phyloP scores from a whole-genome alignment of 1,140 invertebrate genomes.

The Papilio aristodemus region DNA sequence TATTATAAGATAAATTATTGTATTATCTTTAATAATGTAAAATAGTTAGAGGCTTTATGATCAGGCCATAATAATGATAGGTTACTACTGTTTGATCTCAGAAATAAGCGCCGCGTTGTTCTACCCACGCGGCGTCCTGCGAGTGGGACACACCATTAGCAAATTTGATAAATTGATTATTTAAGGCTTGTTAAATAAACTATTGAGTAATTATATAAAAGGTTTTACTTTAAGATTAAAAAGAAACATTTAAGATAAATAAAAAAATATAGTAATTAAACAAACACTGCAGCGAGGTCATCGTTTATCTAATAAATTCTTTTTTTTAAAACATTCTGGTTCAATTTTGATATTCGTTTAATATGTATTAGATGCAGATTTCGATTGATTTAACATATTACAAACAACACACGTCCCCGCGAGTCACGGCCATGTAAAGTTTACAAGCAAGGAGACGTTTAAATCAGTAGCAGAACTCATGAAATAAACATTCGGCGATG shows the following conservation, averaged over 20 bases:
- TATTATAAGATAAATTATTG: no score
- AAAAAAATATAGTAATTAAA: no score
- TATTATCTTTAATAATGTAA: no score
- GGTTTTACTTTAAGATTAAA: no score
- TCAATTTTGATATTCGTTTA: conserved; percentile 14
- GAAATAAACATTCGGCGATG: conserved; percentile 24
- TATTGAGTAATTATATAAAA: conserved; percentile 2
- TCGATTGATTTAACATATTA: conserved; percentile 18
- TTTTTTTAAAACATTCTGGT: conserved; percentile 5
- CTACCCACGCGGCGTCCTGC: conserved; percentile 2
- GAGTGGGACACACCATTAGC: conserved; percentile 5
- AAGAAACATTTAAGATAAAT: no score
- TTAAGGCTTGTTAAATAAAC: conserved; percentile 15
- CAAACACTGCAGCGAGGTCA: background rate
- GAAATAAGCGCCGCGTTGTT: conserved; percentile 8
- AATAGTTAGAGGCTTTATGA: background rate
- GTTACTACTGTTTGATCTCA: conserved; percentile 8
- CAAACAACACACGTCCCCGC: conserved; percentile 16
- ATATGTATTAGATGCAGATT: conserved; percentile 29
- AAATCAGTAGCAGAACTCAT: conserved; percentile 26
- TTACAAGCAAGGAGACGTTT: conserved; percentile 4
- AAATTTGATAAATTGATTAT: conserved; percentile 20
- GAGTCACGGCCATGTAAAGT: conserved; percentile 6
- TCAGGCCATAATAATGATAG: background rate
- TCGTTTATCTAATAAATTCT: background rate